phyloP scores from a whole-genome alignment of 2,113 vertebrate species.

The Romanogobio albipinnatus region DNA sequence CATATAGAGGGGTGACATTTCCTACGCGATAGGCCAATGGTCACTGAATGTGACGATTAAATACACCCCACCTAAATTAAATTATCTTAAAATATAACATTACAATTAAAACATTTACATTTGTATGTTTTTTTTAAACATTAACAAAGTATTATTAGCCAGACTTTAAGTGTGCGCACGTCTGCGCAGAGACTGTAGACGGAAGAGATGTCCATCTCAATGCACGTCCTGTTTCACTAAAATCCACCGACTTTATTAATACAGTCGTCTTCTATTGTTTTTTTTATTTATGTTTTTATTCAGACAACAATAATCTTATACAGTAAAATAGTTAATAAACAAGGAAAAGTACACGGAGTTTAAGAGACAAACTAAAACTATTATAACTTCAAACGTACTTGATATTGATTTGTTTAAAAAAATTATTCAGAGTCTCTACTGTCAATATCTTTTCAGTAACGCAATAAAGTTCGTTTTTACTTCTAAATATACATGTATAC shows the following conservation, averaged over 20 bases:
- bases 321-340: background rate
- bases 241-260: background rate
- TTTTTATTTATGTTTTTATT: background rate
- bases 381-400: background rate
- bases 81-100: background rate
- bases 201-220: background rate
- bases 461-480: background rate
- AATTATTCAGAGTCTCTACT: background rate
- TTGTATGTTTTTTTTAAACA: background rate
- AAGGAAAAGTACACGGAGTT: background rate
- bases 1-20: background rate
- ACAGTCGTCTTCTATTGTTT: background rate
- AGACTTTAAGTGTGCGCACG: background rate
- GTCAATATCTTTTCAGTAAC: background rate
- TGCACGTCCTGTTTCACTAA: background rate
- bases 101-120: background rate
- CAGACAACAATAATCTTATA: background rate
- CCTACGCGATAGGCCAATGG: background rate
- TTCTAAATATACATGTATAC: background rate
- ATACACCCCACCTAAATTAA: background rate
- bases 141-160: background rate
- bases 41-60: background rate
- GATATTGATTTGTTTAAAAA: background rate
- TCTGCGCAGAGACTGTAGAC: background rate
- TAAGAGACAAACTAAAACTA: background rate